Percentiles rank a stretch among this genome's conserved stretches.
phyloP scores from a whole-genome alignment of 2,797 vertebrate species.

The Gallinago solitaria region DNA sequence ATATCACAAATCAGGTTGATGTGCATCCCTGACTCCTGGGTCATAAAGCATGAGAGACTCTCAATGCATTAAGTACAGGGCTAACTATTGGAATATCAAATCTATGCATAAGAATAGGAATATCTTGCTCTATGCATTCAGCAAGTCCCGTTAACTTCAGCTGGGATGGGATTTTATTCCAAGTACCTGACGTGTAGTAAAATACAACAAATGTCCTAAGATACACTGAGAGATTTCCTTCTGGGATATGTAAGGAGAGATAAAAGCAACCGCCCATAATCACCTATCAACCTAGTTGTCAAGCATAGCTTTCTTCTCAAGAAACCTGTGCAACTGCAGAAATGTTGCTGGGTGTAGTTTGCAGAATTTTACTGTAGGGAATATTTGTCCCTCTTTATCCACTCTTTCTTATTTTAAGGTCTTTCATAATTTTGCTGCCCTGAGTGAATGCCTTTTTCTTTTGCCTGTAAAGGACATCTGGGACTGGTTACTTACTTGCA shows the following conservation, averaged over 20 bases:
- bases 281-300: not conserved
- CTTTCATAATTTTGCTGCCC: not conserved
- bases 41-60: not conserved
- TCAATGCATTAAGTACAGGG: not conserved
- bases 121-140: not conserved
- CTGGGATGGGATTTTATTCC: not conserved
- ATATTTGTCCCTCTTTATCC: not conserved
- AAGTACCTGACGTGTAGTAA: not conserved
- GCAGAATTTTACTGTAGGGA: not conserved
- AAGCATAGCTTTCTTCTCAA: not conserved
- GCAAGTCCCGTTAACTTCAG: not conserved
- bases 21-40: accelerated
- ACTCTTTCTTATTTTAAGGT: not conserved
- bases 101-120: not conserved
- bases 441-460: not conserved
- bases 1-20: not conserved
- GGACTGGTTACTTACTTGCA: not conserved
- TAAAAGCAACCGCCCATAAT: not conserved
- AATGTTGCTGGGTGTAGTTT: not conserved
- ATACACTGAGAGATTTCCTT: not conserved
- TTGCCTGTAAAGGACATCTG: not conserved
- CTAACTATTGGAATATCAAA: not conserved
- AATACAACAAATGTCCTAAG: not conserved
- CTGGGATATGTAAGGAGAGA: not conserved
- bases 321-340: not conserved